phyloP scores from a whole-genome alignment of 2,113 vertebrate species.

The Hypanus sabinus region DNA sequence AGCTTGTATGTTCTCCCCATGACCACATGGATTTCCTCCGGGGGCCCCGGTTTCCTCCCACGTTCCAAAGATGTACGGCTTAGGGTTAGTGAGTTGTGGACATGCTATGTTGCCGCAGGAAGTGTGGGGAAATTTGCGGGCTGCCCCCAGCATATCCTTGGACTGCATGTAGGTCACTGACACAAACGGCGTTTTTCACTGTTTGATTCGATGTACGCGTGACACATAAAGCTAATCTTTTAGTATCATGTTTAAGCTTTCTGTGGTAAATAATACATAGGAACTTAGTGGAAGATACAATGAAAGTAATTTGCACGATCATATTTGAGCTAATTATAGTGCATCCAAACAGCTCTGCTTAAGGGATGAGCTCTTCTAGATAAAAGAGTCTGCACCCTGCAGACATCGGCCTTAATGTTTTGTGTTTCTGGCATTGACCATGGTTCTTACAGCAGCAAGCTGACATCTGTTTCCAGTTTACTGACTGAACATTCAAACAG shows the following conservation, averaged over 20 bases:
- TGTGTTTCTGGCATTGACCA: slow-evolving; percentile 46
- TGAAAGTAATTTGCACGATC: not conserved
- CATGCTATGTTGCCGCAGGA: too few species aligned
- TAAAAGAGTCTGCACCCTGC: not conserved
- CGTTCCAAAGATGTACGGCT: too few species aligned
- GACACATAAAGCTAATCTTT: not conserved
- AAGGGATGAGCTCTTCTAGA: not conserved
- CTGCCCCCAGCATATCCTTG: too few species aligned
- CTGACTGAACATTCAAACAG: slow-evolving; percentile 51
- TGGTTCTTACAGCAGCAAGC: slow-evolving; percentile 44
- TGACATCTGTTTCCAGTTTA: slow-evolving; percentile 70
- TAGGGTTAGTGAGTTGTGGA: too few species aligned
- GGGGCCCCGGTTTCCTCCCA: too few species aligned
- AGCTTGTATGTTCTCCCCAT: too few species aligned
- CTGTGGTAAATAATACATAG: not conserved
- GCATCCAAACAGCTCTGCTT: not conserved
- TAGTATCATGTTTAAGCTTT: not conserved
- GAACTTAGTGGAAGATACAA: not conserved
- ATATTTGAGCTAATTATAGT: not conserved
- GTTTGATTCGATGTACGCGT: too few species aligned
- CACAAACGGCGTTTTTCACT: too few species aligned
- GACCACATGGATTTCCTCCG: too few species aligned
- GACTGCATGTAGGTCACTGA: too few species aligned
- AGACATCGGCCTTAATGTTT: not conserved
- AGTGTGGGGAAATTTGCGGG: too few species aligned